Conservation (phyloP, 2,113 vertebrate species). For the Hepsetus odoe region DNA sequence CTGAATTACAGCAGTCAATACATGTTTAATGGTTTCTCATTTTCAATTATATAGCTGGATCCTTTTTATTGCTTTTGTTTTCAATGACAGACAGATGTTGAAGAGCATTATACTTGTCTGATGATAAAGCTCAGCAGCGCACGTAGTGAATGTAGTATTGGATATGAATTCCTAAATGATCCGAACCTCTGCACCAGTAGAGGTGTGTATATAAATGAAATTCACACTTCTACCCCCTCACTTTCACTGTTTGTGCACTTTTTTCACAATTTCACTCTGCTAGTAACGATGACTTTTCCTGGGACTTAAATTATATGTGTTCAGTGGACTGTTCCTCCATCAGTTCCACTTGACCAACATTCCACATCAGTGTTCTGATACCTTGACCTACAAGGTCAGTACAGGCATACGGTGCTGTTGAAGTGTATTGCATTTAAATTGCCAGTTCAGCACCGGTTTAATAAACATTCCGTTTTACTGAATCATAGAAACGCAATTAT, state of each 20-base stretch:
- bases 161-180: not conserved
- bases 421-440: not conserved
- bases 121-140: not conserved
- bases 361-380: constrained; percentile 8
- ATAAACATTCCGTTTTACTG: not conserved
- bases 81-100: constrained; percentile 1
- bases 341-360: constrained; percentile 31
- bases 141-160: not conserved
- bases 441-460: too few species aligned
- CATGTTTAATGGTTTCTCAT: constrained; percentile 39
- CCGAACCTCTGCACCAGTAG: not conserved
- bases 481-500: not conserved
- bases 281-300: constrained; percentile 14
- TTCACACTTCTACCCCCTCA: not conserved
- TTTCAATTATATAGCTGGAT: constrained; percentile 23
- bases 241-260: not conserved
- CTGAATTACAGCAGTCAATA: constrained; percentile 30
- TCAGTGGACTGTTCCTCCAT: constrained; percentile 28
- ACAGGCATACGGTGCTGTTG: not conserved
- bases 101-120: not conserved
- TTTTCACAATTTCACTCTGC: constrained; percentile 1
- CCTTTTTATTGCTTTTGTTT: not conserved
- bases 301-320: constrained; percentile 29
- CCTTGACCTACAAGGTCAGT: constrained; percentile 5
- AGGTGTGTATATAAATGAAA: not conserved